Evolutionary conservation across 2,113 vertebrate genomes (phyloP).

Genomic region (Brachirus orientalis): DNA sequence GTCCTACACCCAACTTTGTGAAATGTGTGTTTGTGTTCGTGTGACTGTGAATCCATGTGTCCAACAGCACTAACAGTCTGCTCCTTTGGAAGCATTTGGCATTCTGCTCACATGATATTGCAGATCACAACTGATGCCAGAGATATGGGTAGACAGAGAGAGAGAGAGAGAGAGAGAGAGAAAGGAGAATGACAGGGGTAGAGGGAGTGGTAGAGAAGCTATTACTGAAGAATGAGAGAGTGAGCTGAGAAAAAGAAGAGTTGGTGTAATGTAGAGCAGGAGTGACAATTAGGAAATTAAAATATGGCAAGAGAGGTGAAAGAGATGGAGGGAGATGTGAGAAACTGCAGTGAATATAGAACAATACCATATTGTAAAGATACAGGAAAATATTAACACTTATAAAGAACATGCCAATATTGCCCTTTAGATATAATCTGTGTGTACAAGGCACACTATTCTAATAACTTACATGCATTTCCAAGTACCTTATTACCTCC

Average conservation of each 20-base stretch:
- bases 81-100: constrained; percentile 49
- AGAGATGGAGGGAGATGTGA: constrained; percentile 7
- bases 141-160: constrained; percentile 27
- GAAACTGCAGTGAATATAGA: constrained; percentile 13
- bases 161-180: constrained; percentile 32
- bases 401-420: not conserved
- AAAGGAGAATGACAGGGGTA: constrained; percentile 15
- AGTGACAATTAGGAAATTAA: constrained; percentile 44
- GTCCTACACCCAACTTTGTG: constrained; percentile 12
- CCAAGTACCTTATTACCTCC: not conserved
- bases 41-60: not conserved
- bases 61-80: constrained; percentile 41
- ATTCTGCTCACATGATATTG: constrained; percentile 76
- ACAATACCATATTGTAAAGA: not conserved
- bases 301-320: constrained; percentile 55
- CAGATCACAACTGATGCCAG: constrained; percentile 49
- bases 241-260: constrained; percentile 15
- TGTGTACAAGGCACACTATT: not conserved
- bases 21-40: not conserved
- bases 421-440: too few species aligned
- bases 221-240: constrained; percentile 9
- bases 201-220: constrained; percentile 18
- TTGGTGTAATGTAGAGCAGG: constrained; percentile 29
- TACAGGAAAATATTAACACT: not conserved
- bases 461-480: not conserved